Evolutionary conservation across 2,113 vertebrate species (phyloP).

Genomic region (Misgurnus mizolepis): DNA sequence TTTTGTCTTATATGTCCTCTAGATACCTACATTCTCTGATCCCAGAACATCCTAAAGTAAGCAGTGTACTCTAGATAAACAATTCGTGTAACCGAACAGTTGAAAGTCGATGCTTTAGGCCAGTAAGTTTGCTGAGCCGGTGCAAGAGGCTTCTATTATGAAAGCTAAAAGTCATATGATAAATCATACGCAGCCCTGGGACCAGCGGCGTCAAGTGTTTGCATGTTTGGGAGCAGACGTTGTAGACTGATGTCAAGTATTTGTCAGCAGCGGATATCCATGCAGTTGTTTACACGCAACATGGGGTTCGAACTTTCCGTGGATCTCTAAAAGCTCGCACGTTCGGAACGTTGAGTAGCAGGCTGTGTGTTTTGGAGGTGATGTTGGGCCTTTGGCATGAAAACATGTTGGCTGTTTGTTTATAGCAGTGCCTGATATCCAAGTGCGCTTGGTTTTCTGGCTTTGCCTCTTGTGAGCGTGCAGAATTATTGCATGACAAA

Average conservation of each 20-base stretch:
- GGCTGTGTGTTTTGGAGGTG: slow-evolving; percentile 8
- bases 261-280: neutral
- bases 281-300: neutral
- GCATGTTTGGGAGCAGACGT: neutral
- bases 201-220: neutral
- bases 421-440: neutral
- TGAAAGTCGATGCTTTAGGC: slow-evolving; percentile 13
- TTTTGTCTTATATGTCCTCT: neutral
- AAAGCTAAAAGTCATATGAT: slow-evolving; percentile 10
- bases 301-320: neutral
- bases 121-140: slow-evolving; percentile 30
- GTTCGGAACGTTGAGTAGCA: neutral
- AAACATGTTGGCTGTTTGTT: slow-evolving; percentile 1
- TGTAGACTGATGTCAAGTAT: slow-evolving; percentile 15
- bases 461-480: slow-evolving; percentile 16
- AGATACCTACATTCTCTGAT: neutral
- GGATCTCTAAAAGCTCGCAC: neutral
- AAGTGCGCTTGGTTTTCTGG: neutral
- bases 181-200: slow-evolving; percentile 19
- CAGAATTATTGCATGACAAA: slow-evolving; percentile 50
- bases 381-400: neutral
- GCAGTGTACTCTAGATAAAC: slow-evolving; percentile 20
- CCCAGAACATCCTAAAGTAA: slow-evolving; percentile 8
- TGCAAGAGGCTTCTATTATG: neutral
- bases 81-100: slow-evolving; percentile 20